phyloP scores from a whole-genome alignment of 92 coral and sea anemone genomes.

The Zoanthus solanderi region DNA sequence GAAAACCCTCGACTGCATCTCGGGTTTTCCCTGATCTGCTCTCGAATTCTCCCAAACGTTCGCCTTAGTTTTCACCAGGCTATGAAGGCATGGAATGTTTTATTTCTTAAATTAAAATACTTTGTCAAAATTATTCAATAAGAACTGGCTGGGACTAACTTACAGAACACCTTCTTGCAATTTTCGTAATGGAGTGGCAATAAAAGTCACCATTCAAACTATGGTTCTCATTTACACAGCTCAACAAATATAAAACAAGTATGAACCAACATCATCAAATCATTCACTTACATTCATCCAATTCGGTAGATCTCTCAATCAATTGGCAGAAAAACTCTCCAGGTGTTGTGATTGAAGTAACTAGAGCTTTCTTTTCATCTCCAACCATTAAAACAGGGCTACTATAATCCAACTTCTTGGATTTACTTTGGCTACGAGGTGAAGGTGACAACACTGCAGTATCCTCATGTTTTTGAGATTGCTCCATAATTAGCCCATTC shows the following conservation, averaged over 20 bases:
- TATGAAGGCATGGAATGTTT: too few relatives aligned
- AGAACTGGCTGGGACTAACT: neutral
- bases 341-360: constrained; percentile 76
- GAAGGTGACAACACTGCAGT: neutral
- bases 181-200: too few relatives aligned
- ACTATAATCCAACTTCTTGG: constrained; percentile 43
- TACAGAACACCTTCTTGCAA: too few relatives aligned
- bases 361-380: constrained; percentile 54
- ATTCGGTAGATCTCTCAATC: constrained; percentile 63
- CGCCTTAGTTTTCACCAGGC: too few relatives aligned
- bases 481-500: constrained; percentile 29
- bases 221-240: neutral
- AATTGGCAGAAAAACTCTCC: constrained; percentile 85
- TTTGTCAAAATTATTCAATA: too few relatives aligned
- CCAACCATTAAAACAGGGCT: constrained; percentile 64
- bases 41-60: too few relatives aligned
- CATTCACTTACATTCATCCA: constrained; percentile 73
- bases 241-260: neutral
- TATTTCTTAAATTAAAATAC: too few relatives aligned
- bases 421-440: constrained; percentile 16
- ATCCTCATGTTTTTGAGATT: neutral
- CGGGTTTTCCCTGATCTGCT: too few relatives aligned
- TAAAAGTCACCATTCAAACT: too few relatives aligned
- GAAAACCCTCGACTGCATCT: too few relatives aligned
- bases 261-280: neutral